Base-by-base conservation (phyloP, 2,888 invertebrate genomes). In the Hyles lineata region DNA sequence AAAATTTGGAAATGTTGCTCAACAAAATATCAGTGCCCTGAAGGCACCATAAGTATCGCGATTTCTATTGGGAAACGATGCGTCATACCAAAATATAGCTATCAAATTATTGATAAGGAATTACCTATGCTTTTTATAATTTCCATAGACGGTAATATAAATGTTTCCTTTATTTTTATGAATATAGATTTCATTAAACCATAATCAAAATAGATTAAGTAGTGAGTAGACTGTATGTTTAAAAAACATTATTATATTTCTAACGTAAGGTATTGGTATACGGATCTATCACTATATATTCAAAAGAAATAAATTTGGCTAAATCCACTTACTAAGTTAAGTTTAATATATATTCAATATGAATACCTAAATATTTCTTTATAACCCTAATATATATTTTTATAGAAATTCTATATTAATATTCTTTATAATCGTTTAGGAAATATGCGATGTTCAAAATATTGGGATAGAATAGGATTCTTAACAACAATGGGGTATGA, bases 241-340 rank as follows among this genome's bases (percentile, higher is more conserved):
- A 55, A 55, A 17, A 55, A 55, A 15, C 55, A n/a, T n/a, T 55
- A 43, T 43, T 43, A 55, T 55, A 5, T 55, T 55, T 55, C n/a
- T n/a, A 7, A 17, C n/a, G 43, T 43, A 43, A 55, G n/a, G 19
- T 55, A 55, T 55, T 55, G 6, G 55, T 55, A 55, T 55, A 19
- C 55, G n/a, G 55, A 55, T n/a, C 55, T 55, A n/a, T 55, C n/a
- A 55, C n/a, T 55, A n/a, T 55, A 55, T 55, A 55, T n/a, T 55
- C 6, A 55, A 15, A 55, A 55, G 55, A n/a, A 19, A 4, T 1
- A n/a, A 15, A 7, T 2, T 55, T 55, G 3, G n/a, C n/a, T n/a
- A 55, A 19, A n/a, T 7, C 55, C n/a, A 55, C n/a, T n/a, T 55
- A 17, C 19, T 15, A 43, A 43, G 11, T 11, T 15, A 43, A 4